A percentile compares a stretch with the other conserved stretches of the same genome.
These are phyloP conservation scores for Xylota segnis DNA, from an alignment of 2,888 invertebrate genomes.

Conservation along the genomic window DNA sequence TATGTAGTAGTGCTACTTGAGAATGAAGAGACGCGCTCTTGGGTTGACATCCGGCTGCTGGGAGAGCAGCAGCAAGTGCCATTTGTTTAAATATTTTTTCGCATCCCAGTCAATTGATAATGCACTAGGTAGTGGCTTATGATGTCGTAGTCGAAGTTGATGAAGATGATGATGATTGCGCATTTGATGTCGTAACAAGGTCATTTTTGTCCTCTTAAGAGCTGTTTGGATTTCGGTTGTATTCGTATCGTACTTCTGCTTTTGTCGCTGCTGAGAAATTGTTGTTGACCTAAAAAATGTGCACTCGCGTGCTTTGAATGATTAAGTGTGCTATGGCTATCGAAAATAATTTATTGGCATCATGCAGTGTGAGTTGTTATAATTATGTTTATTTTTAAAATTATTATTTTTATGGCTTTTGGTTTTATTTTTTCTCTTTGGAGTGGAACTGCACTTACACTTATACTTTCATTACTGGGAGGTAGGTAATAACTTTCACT, in stretches of 20 bases:
- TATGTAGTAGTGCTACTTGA: not conserved
- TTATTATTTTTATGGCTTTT: not conserved
- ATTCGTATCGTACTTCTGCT: not conserved
- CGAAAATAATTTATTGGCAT: slow-evolving; percentile 42
- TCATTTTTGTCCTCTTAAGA: slow-evolving; percentile 10
- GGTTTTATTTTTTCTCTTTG: slow-evolving; percentile 1
- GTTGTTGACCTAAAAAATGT: slow-evolving; percentile 57
- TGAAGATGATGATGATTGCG: slow-evolving; percentile 10
- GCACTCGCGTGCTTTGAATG: slow-evolving; percentile 50
- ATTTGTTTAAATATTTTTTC: slow-evolving; percentile 20
- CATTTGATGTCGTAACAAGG: slow-evolving; percentile 47
- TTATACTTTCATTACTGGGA: not conserved
- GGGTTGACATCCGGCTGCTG: slow-evolving; percentile 56
- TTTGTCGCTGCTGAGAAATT: slow-evolving; percentile 39
- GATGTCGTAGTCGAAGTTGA: slow-evolving; percentile 8
- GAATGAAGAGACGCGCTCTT: slow-evolving; percentile 21
- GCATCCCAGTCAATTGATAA: slow-evolving; percentile 24
- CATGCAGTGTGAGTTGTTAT: not conserved
- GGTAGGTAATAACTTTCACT: not conserved
- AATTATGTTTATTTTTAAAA: slow-evolving; percentile 4
- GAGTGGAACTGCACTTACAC: not conserved
- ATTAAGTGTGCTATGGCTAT: slow-evolving; percentile 30
- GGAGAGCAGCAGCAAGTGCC: slow-evolving; percentile 57
- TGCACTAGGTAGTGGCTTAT: not conserved
- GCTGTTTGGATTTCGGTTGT: slow-evolving; percentile 15